Evolutionary conservation across 2,888 invertebrate species (phyloP).

Genomic region (Steinernema carpocapsae): DNA sequence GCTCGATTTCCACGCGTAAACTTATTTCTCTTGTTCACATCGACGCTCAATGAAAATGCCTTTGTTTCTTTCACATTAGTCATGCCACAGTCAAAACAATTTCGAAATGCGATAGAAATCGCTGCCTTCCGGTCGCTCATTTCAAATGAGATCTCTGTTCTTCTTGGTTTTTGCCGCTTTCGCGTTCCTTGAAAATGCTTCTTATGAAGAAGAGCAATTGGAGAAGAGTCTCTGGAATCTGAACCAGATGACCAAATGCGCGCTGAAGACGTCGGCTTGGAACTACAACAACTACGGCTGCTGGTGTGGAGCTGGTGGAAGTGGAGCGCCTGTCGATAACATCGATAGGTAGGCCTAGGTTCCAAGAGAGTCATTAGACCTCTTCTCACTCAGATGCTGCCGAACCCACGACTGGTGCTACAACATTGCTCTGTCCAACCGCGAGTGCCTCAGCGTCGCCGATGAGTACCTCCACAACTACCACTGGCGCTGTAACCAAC

Average conservation of each 20-base stretch:
- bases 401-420: slow-evolving; percentile 66
- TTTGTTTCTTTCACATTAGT: too few species aligned
- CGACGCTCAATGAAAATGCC: too few species aligned
- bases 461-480: slow-evolving; percentile 56
- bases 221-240: slow-evolving; percentile 61
- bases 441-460: slow-evolving; percentile 56
- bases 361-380: not conserved
- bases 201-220: not conserved
- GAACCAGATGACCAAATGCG: slow-evolving; percentile 64
- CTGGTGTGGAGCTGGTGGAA: slow-evolving; percentile 65
- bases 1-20: slow-evolving; percentile 9
- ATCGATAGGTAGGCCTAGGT: slow-evolving; percentile 57
- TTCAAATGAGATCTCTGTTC: too few species aligned
- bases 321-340: slow-evolving; percentile 61
- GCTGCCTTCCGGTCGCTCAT: too few species aligned
- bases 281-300: slow-evolving; percentile 66
- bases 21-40: not conserved
- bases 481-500: slow-evolving; percentile 33
- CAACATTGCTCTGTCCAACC: slow-evolving; percentile 58
- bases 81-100: too few species aligned
- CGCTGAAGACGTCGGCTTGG: slow-evolving; percentile 59
- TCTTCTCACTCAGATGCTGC: slow-evolving; percentile 57
- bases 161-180: too few species aligned
- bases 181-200: not conserved
- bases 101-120: too few species aligned